phyloP scores from a whole-genome alignment of 2,113 vertebrate species.

The Sinocyclocheilus grahami region DNA sequence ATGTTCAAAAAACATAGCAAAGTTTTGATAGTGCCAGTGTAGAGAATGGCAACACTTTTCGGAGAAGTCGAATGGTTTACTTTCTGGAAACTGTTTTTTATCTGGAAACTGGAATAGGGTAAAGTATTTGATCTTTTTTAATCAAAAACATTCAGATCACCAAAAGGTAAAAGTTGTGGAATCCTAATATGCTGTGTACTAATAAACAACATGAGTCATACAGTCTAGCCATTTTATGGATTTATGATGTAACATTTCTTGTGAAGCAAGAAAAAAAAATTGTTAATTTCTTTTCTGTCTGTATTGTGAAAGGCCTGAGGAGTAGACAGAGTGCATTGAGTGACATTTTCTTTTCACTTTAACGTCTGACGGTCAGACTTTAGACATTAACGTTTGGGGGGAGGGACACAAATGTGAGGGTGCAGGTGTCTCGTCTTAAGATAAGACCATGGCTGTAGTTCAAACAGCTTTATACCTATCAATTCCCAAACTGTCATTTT shows the following conservation, averaged over 20 bases:
- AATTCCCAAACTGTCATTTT: conserved; percentile 21
- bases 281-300: neutral
- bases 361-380: conserved; percentile 17
- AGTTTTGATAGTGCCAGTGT: neutral
- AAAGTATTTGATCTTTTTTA: neutral
- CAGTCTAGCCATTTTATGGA: neutral
- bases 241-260: neutral
- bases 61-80: neutral
- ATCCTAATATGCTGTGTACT: neutral
- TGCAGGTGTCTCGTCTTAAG: conserved; percentile 54
- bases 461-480: conserved; percentile 43
- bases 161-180: neutral
- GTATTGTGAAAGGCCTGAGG: neutral
- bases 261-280: neutral
- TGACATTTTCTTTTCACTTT: conserved; percentile 56
- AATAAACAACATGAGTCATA: neutral
- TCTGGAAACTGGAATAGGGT: neutral
- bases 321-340: neutral
- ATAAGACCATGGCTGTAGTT: conserved; percentile 45
- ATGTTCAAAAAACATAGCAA: neutral
- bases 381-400: neutral
- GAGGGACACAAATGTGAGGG: neutral
- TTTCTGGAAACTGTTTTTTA: neutral
- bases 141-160: neutral
- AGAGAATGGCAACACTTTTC: neutral